These are phyloP conservation scores for Thereva unica DNA, from an alignment of 2,888 invertebrate species.

Conservation along the genomic window DNA sequence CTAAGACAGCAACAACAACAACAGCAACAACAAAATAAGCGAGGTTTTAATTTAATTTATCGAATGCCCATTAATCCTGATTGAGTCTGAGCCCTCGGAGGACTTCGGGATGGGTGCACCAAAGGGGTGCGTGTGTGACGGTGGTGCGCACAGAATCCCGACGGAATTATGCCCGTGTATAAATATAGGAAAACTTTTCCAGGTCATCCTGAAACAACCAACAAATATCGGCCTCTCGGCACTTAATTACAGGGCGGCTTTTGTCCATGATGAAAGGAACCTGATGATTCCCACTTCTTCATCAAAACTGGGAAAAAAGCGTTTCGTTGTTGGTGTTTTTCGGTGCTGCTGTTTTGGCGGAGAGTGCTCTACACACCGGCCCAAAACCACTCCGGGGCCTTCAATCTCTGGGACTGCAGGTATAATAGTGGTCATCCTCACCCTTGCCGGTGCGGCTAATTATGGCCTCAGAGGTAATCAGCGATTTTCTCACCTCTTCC, in stretches of 20 bases:
- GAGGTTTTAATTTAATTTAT: constrained; percentile 35
- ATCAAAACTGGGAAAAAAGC: constrained; percentile 22
- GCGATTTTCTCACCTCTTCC: constrained; percentile 32
- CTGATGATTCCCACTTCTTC: constrained; percentile 38
- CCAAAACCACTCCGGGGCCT: not conserved
- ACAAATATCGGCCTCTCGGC: constrained; percentile 2
- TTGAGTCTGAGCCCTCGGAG: not conserved
- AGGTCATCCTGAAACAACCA: constrained; percentile 1
- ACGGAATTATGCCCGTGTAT: too few relatives aligned
- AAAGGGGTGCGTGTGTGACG: constrained; percentile 16
- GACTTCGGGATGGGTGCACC: not conserved
- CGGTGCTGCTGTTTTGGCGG: constrained; percentile 12
- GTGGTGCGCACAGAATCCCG: not conserved
- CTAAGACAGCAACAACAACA: constrained; percentile 7
- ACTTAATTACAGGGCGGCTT: constrained; percentile 40
- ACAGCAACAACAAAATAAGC: constrained; percentile 5
- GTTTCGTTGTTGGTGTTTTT: not conserved
- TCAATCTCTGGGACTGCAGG: not conserved
- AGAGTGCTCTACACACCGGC: not conserved
- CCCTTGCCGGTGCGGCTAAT: constrained; percentile 12
- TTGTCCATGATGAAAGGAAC: constrained; percentile 38
- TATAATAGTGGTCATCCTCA: constrained; percentile 11
- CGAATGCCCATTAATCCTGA: constrained; percentile 31
- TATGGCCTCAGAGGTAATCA: constrained; percentile 26
- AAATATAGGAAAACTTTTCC: constrained; percentile 2